Base-by-base conservation (phyloP, 2,113 vertebrate species). In the Haemorhous mexicanus region DNA sequence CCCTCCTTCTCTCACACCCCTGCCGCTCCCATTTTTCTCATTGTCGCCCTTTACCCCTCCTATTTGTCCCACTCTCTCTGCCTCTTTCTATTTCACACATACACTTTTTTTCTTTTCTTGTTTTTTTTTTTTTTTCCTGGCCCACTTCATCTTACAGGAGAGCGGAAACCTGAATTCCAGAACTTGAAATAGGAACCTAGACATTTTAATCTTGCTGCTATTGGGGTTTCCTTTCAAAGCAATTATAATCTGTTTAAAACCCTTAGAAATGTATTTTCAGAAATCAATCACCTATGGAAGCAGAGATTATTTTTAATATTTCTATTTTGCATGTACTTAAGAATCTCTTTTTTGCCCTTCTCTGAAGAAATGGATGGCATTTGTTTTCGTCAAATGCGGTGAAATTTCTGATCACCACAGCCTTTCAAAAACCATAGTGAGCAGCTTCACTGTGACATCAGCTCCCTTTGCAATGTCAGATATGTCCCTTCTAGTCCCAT, bases 21-120 rank as follows among this genome's bases (percentile, higher is more conserved):
- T 84, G 44, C 44, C 1, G 0, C 49, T 80, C 33, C 15, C 15
- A 13, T 26, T 44, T 82, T 79, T 85, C 68, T 73, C 19, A 43
- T n/a, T 86, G 52, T 70, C 4, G 24, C 14, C 8, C 13, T 67
- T 67, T 37, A 32, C 7, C 8, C 5, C 28, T 62, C 6, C 23
- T 56, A 22, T 53, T 37, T 64, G 27, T 69, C 10, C 8, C n/a
- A 0, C 5, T 43, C 17, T 66, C 37, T 86, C 43, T 68, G 52
- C 16, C 18, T 11, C 33, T 67, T 8, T 30, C 28, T 83, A 6
- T 26, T 27, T 39, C 67, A 13, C 12, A 15, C 22, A 27, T 11
- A 30, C 3, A 23, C n/a, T 39, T 53, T 18, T 32, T 50, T 44
- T 5, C 0, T 18, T 22, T 4, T 9, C 7, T n/a, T n/a, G n/a